Evolutionary conservation across 2,113 vertebrate species (phyloP), one percentile per base, ranked within the genome.

Genomic region (Psophia crepitans): DNA sequence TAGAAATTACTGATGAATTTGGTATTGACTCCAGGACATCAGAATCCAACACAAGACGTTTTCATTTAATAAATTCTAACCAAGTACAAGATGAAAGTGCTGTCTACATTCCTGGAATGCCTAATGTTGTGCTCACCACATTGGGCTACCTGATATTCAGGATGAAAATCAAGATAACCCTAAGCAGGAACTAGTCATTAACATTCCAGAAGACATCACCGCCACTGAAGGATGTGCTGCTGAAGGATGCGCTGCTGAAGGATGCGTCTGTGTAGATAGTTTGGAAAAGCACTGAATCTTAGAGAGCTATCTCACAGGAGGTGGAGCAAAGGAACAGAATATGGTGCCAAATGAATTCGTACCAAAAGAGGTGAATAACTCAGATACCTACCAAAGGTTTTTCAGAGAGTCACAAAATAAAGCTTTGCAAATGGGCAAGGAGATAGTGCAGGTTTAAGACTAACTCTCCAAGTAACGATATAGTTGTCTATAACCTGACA

Each of bases 51-150:
- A 7, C 9, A 60, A 92, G 56, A 48, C n/a, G 81, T 84, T 84
- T 92, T 81, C 32, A 89, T 92, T 82, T 89, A 92, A 97, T 87
- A 94, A 92, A 97, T 92, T 95, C 89, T 75, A 73, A 93, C 71
- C 58, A 78, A 92, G 91, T 54, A 89, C 37, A 79, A 89, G 77
- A 97, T 87, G 80, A 95, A 95, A 93, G 84, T 20, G 71, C 63
- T 70, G 54, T 49, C 91, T 76, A 61, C 65, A 28, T 56, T 73
- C 71, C 66, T 71, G 49, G 92, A 96, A 97, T 97, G 73, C 41
- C 65, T 97, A 89, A 95, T 87, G 37, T 26, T 24, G 8, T 53
- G 43, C 33, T 84, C 73, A 64, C 44, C 57, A 46, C 73, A 76
- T 46, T 2, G 3, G 33, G 49, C 61, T 87, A 65, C 54, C 83